Evolutionary conservation across 1,140 invertebrate species (phyloP).

Genomic region (Lutraria rhynchaena): DNA sequence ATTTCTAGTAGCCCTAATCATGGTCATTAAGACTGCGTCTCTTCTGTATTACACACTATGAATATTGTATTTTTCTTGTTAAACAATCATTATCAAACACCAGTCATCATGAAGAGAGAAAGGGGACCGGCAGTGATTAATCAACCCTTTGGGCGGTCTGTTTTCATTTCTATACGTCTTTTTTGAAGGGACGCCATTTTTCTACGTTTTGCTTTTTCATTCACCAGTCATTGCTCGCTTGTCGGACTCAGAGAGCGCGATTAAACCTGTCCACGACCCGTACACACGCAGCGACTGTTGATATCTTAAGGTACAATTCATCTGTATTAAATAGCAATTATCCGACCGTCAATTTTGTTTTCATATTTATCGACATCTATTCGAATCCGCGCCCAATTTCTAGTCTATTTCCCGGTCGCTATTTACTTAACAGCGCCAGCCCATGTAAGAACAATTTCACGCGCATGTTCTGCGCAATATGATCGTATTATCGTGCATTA

Average conservation of each 20-base stretch:
- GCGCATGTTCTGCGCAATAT: slow-evolving; percentile 18
- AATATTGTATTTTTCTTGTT: no score
- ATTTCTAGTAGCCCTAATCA: no score
- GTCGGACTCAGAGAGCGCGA: not conserved
- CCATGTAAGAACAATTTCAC: not conserved
- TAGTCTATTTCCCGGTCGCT: slow-evolving; percentile 8
- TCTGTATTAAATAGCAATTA: slow-evolving; percentile 14
- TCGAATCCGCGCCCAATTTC: not conserved
- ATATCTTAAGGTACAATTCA: not conserved
- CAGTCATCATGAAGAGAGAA: no score
- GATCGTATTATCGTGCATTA: slow-evolving; percentile 1
- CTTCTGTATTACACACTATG: no score
- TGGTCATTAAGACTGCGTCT: no score
- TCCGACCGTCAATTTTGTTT: slow-evolving; percentile 3
- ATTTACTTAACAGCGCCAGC: slow-evolving; percentile 28
- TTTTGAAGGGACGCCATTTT: slow-evolving; percentile 15
- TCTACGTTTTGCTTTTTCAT: slow-evolving; percentile 10
- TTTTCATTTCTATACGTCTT: not conserved
- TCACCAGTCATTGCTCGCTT: not conserved
- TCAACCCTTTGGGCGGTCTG: slow-evolving; percentile 5
- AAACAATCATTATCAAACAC: no score
- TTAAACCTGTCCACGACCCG: not conserved
- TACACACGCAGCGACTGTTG: no score
- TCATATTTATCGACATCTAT: not conserved
- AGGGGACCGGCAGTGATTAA: slow-evolving; percentile 1